These are phyloP conservation scores for Drepana arcuata DNA, from an alignment of 1,140 invertebrate species.

Conservation along the genomic window DNA sequence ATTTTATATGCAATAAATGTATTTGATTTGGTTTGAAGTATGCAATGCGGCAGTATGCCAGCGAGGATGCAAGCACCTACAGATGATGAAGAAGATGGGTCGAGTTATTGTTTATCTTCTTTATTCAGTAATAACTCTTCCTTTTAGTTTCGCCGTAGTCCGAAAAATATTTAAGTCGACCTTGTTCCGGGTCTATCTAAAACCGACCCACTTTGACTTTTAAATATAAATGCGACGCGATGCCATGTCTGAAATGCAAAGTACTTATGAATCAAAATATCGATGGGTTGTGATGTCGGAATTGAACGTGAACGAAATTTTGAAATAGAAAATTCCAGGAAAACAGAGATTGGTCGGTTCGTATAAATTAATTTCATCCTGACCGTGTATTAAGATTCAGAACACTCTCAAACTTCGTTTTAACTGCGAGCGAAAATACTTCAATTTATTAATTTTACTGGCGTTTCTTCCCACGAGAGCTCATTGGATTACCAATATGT, in stretches of 20 bases:
- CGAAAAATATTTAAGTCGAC: too few relatives aligned
- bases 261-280: conserved; percentile 15
- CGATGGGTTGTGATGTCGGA: conserved; percentile 31
- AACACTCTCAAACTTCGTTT: conserved; percentile 50
- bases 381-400: conserved; percentile 61
- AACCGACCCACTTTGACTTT: too few relatives aligned
- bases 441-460: conserved; percentile 51
- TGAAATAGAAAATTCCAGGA: conserved; percentile 41
- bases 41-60: too few relatives aligned
- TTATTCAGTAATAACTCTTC: too few relatives aligned
- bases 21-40: too few relatives aligned
- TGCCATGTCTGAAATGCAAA: not conserved
- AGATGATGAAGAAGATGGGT: too few relatives aligned
- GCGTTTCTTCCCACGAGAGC: conserved; percentile 21
- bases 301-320: conserved; percentile 39
- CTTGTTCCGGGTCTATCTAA: too few relatives aligned
- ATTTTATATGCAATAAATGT: too few relatives aligned
- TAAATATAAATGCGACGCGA: not conserved
- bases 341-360: conserved; percentile 40
- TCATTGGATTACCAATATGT: conserved; percentile 21
- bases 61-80: too few relatives aligned
- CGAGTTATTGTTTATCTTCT: too few relatives aligned
- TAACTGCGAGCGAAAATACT: conserved; percentile 42
- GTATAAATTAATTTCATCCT: conserved; percentile 58
- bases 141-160: too few relatives aligned